These are phyloP conservation scores for Astatotilapia flaviijosephi DNA, from an alignment of 2,113 vertebrate genomes.

Conservation along the genomic window DNA sequence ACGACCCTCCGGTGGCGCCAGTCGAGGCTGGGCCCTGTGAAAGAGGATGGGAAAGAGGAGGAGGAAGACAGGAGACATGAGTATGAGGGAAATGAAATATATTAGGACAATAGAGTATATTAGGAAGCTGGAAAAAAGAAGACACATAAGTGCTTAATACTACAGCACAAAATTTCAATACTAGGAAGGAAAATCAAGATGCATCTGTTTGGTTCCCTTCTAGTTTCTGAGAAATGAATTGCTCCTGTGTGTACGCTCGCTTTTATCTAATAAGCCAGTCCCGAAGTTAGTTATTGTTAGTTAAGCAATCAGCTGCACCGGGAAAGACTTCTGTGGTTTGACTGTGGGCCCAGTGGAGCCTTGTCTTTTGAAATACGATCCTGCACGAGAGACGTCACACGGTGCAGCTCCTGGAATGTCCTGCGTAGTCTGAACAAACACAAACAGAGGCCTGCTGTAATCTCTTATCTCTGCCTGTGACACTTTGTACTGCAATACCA, in stretches of 20 bases:
- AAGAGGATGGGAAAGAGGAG: slow-evolving; percentile 20
- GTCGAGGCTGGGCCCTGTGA: slow-evolving; percentile 30
- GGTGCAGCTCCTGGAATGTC: slow-evolving; percentile 61
- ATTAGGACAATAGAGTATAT: slow-evolving; percentile 25
- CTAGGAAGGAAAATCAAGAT: not conserved
- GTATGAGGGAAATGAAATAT: not conserved
- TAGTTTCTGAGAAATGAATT: slow-evolving; percentile 3
- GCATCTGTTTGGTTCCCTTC: not conserved
- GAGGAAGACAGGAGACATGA: not conserved
- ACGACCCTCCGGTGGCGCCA: slow-evolving; percentile 65
- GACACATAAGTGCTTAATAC: not conserved
- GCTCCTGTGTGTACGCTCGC: not conserved
- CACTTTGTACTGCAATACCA: slow-evolving; percentile 28
- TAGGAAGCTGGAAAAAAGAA: slow-evolving; percentile 9
- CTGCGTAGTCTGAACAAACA: slow-evolving; percentile 35
- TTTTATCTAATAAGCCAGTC: slow-evolving; percentile 21
- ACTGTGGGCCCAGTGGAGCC: slow-evolving; percentile 4
- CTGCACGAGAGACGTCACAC: slow-evolving; percentile 44
- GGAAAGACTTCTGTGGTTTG: slow-evolving; percentile 37
- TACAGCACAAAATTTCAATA: not conserved
- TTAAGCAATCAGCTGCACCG: slow-evolving; percentile 31
- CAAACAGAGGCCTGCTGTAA: slow-evolving; percentile 28
- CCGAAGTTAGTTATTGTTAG: not conserved
- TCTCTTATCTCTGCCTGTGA: slow-evolving; percentile 53
- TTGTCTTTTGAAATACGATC: slow-evolving; percentile 57